Conservation (phyloP, 2,888 invertebrate genomes). For the Sceliomorpha sp. region DNA sequence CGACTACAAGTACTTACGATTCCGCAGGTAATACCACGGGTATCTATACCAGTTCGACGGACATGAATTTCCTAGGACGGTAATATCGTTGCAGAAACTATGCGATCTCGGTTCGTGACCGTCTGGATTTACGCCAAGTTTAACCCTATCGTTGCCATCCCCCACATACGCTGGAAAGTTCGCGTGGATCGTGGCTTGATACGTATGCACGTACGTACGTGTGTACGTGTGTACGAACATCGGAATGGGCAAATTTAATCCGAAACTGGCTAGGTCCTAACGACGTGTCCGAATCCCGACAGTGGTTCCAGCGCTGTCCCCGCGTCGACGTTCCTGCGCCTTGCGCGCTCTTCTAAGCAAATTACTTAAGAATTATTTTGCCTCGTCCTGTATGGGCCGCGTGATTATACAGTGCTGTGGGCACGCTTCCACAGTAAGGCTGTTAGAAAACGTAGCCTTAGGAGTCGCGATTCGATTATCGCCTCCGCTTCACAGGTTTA, state of each 20-base stretch:
- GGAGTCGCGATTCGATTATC: slow-evolving; percentile 27
- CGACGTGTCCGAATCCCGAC: slow-evolving; percentile 64
- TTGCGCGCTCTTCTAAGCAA: slow-evolving; percentile 58
- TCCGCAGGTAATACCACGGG: slow-evolving; percentile 17
- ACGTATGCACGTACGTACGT: slow-evolving; percentile 44
- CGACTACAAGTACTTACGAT: slow-evolving; percentile 27
- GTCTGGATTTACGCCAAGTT: slow-evolving; percentile 68
- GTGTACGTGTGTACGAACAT: slow-evolving; percentile 40
- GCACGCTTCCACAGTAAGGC: slow-evolving; percentile 16
- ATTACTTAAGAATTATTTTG: slow-evolving; percentile 60
- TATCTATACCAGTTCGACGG: slow-evolving; percentile 37
- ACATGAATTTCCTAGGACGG: slow-evolving; percentile 44
- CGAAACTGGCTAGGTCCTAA: slow-evolving; percentile 64
- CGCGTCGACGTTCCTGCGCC: slow-evolving; percentile 34
- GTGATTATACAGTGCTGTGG: slow-evolving; percentile 25
- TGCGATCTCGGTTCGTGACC: slow-evolving; percentile 55
- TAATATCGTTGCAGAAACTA: slow-evolving; percentile 55
- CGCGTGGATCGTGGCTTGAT: slow-evolving; percentile 54
- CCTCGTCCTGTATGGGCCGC: slow-evolving; percentile 15
- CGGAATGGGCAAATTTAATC: slow-evolving; percentile 68
- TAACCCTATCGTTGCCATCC: slow-evolving; percentile 63
- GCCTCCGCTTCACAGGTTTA: slow-evolving; percentile 31
- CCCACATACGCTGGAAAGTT: slow-evolving; percentile 58
- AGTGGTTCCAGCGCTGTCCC: slow-evolving; percentile 45
- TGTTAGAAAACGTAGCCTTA: slow-evolving; percentile 11